Percentiles rank a stretch among this genome's conserved stretches.
Evolutionary conservation across 2,888 invertebrate genomes (phyloP).

Genomic region (Anodontia alba): DNA sequence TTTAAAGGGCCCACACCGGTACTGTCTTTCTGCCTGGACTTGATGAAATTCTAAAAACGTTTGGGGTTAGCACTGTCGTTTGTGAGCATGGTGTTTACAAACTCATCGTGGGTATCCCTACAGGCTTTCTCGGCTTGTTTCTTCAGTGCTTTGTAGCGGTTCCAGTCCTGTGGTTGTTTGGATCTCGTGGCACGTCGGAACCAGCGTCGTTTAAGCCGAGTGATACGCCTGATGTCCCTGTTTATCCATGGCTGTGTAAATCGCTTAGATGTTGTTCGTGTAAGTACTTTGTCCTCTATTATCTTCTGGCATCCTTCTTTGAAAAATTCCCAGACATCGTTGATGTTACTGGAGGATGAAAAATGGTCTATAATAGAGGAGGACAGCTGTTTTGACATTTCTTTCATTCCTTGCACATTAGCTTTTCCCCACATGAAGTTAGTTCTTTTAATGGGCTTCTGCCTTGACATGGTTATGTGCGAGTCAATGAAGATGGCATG

Average conservation of each 20-base stretch:
- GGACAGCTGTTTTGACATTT: neutral
- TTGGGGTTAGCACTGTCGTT: no score
- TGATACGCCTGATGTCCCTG: no score
- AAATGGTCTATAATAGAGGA: neutral
- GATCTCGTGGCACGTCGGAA: no score
- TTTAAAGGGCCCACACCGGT: no score
- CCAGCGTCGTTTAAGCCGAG: no score
- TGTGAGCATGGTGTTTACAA: no score
- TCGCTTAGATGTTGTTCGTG: neutral
- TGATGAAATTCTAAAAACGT: no score
- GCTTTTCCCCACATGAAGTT: slow-evolving; percentile 26
- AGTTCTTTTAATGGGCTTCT: slow-evolving; percentile 8
- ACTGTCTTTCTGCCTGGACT: no score
- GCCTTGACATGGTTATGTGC: slow-evolving; percentile 3
- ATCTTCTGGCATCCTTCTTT: slow-evolving; percentile 13
- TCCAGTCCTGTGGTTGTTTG: no score
- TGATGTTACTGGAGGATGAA: neutral
- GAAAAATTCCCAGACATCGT: neutral
- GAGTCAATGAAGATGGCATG: slow-evolving; percentile 25
- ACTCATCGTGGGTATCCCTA: no score
- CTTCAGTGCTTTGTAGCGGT: neutral
- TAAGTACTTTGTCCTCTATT: neutral
- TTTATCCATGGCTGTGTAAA: neutral
- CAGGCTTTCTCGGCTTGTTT: no score
- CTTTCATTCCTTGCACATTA: neutral